Percentiles rank a stretch among this genome's conserved stretches.
Evolutionary conservation across 1,140 invertebrate genomes (phyloP).

Genomic region (Trachelipus rathkii): DNA sequence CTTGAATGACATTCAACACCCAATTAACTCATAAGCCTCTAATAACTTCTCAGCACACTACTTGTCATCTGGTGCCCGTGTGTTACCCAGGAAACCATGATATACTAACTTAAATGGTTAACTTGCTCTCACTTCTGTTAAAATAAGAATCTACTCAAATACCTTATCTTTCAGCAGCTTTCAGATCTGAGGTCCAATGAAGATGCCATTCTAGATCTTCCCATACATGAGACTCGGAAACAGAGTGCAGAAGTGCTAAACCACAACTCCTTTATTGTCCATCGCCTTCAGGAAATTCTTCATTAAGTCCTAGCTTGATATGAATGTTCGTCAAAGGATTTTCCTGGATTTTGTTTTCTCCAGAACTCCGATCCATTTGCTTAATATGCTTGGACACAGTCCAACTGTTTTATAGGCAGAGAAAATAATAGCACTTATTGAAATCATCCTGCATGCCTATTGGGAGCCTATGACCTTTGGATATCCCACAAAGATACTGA

Average conservation of each 20-base stretch:
- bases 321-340: slow-evolving; percentile 32
- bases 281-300: slow-evolving; percentile 10
- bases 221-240: slow-evolving; percentile 6
- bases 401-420: slow-evolving; percentile 29
- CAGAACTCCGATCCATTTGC: slow-evolving; percentile 22
- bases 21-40: slow-evolving; percentile 26
- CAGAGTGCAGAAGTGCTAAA: slow-evolving; percentile 23
- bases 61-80: neutral
- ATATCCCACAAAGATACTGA: slow-evolving; percentile 29
- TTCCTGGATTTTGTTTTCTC: slow-evolving; percentile 33
- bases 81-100: neutral
- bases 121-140: slow-evolving; percentile 23
- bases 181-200: slow-evolving; percentile 36
- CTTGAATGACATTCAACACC: slow-evolving; percentile 30
- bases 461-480: slow-evolving; percentile 36
- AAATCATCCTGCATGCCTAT: neutral
- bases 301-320: slow-evolving; percentile 16
- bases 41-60: slow-evolving; percentile 22
- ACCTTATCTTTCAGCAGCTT: slow-evolving; percentile 22
- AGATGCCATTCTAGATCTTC: slow-evolving; percentile 30
- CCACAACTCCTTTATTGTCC: slow-evolving; percentile 16
- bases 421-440: slow-evolving; percentile 25
- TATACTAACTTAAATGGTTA: slow-evolving; percentile 27
- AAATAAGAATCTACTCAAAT: slow-evolving; percentile 25
- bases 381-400: slow-evolving; percentile 26